A percentile compares a stretch with the other conserved stretches of the same genome.
Evolutionary conservation across 1,140 invertebrate species (phyloP).

Genomic region (Acromyrmex echinatior): DNA sequence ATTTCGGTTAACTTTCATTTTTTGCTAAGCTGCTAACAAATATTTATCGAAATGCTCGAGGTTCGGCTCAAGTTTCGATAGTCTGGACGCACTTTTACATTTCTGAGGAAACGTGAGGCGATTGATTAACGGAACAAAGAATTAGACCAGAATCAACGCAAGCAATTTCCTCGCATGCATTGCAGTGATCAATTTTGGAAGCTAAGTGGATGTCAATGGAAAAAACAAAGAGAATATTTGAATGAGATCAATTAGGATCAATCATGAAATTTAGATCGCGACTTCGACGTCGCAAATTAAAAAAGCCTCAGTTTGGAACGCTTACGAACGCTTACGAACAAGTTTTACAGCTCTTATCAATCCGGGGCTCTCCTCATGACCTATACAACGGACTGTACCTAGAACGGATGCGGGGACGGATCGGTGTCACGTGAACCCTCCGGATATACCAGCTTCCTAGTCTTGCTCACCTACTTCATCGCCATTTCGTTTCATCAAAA

Average conservation of each 20-base stretch:
- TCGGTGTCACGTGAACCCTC: constrained; percentile 84
- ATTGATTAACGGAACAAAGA: not conserved
- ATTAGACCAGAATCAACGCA: not conserved
- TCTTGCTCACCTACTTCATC: constrained; percentile 83
- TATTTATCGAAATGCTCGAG: too few relatives aligned
- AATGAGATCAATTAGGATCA: not conserved
- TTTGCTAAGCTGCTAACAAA: too few relatives aligned
- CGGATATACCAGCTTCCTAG: constrained; percentile 84
- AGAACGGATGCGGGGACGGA: constrained; percentile 83
- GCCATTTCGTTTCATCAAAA: constrained; percentile 77
- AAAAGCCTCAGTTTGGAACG: not conserved
- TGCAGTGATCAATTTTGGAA: not conserved
- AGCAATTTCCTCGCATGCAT: not conserved
- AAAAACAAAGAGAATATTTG: not conserved
- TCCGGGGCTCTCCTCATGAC: constrained; percentile 71
- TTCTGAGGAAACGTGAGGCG: not conserved
- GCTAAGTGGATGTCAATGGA: not conserved
- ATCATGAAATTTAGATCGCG: not conserved
- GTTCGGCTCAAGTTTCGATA: too few relatives aligned
- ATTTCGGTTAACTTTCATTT: too few relatives aligned
- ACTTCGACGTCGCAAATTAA: not conserved
- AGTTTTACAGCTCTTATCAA: constrained; percentile 57
- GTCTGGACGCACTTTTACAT: not conserved
- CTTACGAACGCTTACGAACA: not conserved
- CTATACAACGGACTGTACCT: constrained; percentile 76